Percentiles rank a stretch among this genome's conserved stretches.
These are phyloP conservation scores for Platanista minor DNA, from an alignment of 2,113 vertebrate species.

Conservation along the genomic window DNA sequence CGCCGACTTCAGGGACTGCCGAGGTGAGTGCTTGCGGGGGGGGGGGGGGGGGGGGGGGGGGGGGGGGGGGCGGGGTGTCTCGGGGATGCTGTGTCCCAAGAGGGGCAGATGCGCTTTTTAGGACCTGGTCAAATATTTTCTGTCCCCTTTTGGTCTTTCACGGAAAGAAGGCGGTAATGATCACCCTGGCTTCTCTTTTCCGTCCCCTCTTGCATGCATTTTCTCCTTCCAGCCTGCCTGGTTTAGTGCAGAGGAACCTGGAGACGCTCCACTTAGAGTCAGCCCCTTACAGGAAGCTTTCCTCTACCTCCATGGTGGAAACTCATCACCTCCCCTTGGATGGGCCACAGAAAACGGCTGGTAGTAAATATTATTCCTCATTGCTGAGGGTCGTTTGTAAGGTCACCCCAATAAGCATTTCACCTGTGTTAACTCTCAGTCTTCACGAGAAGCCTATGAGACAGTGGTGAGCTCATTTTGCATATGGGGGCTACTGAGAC, in stretches of 20 bases:
- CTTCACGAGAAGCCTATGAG: neutral
- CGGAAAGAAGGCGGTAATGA: fast-evolving
- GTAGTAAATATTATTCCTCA: fast-evolving
- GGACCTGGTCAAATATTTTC: neutral
- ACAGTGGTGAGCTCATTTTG: neutral
- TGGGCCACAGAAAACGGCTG: fast-evolving
- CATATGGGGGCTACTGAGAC: neutral
- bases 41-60: fast-evolving
- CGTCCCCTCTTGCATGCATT: fast-evolving
- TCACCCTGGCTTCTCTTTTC: fast-evolving
- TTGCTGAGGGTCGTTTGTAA: fast-evolving
- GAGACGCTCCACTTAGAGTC: neutral
- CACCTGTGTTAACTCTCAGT: neutral
- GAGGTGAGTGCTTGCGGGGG: conserved; percentile 82
- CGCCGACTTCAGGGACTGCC: conserved; percentile 93
- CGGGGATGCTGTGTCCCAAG: fast-evolving
- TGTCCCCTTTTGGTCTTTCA: neutral
- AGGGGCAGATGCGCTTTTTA: too few relatives aligned
- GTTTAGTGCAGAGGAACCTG: neutral
- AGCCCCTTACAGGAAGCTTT: too few relatives aligned
- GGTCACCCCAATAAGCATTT: neutral
- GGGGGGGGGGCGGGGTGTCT: neutral
- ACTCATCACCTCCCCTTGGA: neutral
- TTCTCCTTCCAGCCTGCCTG: neutral
- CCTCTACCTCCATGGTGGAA: neutral